phyloP scores from a whole-genome alignment of 2,888 invertebrate genomes.

The Carterocephalus palaemon region DNA sequence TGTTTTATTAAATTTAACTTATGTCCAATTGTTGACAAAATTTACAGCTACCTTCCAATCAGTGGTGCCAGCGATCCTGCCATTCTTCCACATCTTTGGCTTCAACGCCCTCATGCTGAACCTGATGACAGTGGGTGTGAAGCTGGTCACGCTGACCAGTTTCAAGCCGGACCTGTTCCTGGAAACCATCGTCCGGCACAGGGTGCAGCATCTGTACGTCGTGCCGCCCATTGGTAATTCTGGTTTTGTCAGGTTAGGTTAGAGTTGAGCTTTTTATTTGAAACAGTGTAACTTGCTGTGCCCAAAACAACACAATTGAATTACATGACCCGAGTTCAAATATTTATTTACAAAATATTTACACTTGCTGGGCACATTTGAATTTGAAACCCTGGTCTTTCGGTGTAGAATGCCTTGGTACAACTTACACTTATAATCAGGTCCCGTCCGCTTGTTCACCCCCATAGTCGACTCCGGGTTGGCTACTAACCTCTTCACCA shows the following conservation, averaged over 20 bases:
- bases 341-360: no score
- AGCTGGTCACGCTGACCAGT: conserved; percentile 83
- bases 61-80: conserved; percentile 82
- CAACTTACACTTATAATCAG: no score
- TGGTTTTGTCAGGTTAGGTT: neutral
- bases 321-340: no score
- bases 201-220: conserved; percentile 80
- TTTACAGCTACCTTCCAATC: conserved; percentile 77
- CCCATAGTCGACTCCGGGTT: no score
- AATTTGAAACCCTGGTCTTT: no score
- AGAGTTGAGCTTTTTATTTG: neutral
- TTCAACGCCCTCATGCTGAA: conserved; percentile 81
- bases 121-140: conserved; percentile 80
- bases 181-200: conserved; percentile 80
- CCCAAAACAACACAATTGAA: no score
- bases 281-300: no score
- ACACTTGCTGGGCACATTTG: no score
- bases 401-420: no score
- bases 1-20: no score
- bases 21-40: neutral
- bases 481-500: no score
- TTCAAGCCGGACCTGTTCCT: conserved; percentile 87
- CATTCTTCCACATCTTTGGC: conserved; percentile 91
- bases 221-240: conserved; percentile 90
- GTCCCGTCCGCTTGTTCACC: no score